Percentiles rank a stretch among this genome's conserved stretches.
These are phyloP conservation scores for Sycophila texana DNA, from an alignment of 2,888 invertebrate genomes.

Conservation along the genomic window DNA sequence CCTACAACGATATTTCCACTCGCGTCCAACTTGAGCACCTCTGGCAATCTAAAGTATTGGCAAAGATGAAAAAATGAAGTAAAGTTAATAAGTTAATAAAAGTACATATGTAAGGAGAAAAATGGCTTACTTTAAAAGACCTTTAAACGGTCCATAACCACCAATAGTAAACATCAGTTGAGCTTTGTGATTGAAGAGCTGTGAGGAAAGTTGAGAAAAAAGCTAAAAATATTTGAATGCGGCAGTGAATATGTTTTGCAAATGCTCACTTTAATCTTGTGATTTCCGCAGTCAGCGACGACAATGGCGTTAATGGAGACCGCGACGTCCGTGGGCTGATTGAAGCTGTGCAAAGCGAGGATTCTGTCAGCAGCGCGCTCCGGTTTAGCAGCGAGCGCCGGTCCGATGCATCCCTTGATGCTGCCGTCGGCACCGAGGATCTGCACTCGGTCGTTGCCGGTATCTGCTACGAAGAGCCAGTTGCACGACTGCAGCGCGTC, in stretches of 20 bases:
- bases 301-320: conserved; percentile 78
- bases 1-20: conserved; percentile 87
- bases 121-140: conserved; percentile 58
- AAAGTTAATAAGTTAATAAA: neutral
- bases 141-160: conserved; percentile 59
- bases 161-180: conserved; percentile 61
- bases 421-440: conserved; percentile 77
- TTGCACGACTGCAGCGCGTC: conserved; percentile 75
- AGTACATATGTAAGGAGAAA: neutral
- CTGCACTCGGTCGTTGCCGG: conserved; percentile 85
- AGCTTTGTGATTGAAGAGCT: conserved; percentile 63
- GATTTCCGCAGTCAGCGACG: conserved; percentile 85
- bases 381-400: conserved; percentile 64
- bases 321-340: conserved; percentile 84
- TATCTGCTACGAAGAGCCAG: conserved; percentile 85
- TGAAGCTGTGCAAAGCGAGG: conserved; percentile 78
- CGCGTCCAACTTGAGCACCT: conserved; percentile 84
- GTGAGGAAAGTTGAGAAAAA: neutral
- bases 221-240: neutral
- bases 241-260: too few relatives aligned
- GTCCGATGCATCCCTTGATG: conserved; percentile 59
- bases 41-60: conserved; percentile 80
- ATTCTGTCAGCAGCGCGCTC: conserved; percentile 66
- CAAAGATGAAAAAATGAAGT: neutral
- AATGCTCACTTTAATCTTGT: conserved; percentile 79